These are phyloP conservation scores for Chelon auratus DNA, from an alignment of 2,797 vertebrate species.

Conservation along the genomic window DNA sequence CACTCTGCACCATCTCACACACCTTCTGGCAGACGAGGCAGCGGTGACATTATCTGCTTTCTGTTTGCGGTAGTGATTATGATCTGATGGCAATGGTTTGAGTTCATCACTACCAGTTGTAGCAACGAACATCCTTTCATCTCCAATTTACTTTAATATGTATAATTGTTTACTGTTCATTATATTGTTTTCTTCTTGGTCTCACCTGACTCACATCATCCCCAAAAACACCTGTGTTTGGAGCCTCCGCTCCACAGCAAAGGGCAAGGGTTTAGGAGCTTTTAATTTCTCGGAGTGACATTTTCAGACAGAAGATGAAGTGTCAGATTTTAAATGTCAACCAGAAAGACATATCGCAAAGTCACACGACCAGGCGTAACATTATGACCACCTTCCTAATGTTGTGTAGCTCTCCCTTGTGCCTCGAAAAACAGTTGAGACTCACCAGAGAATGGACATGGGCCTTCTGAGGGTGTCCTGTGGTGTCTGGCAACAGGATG, in stretches of 20 bases:
- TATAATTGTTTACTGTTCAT: constrained; percentile 5
- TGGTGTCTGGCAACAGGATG: too few relatives aligned
- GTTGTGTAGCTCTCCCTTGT: too few relatives aligned
- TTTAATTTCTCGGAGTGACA: constrained; percentile 61
- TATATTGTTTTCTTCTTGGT: not conserved
- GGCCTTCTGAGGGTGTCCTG: too few relatives aligned
- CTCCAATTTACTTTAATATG: constrained; percentile 1
- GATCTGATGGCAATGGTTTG: constrained; percentile 1
- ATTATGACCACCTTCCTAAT: too few relatives aligned
- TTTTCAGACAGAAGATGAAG: constrained; percentile 61
- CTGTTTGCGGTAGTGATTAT: constrained; percentile 38
- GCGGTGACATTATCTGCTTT: constrained; percentile 14
- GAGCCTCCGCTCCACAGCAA: constrained; percentile 27
- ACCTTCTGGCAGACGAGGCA: constrained; percentile 27
- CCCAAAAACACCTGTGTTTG: constrained; percentile 15
- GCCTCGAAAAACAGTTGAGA: too few relatives aligned
- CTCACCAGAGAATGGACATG: too few relatives aligned
- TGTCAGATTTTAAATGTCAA: constrained; percentile 61
- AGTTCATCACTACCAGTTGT: constrained; percentile 23
- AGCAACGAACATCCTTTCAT: constrained; percentile 3
- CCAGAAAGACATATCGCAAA: constrained; percentile 33
- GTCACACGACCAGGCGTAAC: not conserved
- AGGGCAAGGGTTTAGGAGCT: constrained; percentile 35
- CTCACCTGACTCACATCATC: constrained; percentile 6
- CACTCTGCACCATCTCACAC: constrained; percentile 5